Conservation (phyloP, 1,140 invertebrate species). For the Anadara kagoshimensis region DNA sequence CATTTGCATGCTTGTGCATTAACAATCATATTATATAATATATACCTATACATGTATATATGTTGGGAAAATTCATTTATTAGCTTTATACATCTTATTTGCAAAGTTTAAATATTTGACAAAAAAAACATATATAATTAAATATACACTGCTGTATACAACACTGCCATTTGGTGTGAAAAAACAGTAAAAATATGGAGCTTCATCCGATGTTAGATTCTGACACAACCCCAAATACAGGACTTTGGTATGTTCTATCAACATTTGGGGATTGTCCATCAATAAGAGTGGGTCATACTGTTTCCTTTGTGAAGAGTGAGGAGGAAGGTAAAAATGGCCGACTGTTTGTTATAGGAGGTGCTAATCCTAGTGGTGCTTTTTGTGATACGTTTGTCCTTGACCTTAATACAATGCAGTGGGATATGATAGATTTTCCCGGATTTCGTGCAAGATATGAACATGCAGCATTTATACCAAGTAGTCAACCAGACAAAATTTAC, state of each 20-base stretch:
- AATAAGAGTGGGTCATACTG: slow-evolving; percentile 72
- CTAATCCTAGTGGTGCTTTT: slow-evolving; percentile 70
- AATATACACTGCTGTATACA: no score
- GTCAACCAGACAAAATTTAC: slow-evolving; percentile 65
- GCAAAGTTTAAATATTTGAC: no score
- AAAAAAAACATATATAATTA: no score
- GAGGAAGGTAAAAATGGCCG: slow-evolving; percentile 62
- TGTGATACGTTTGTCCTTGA: slow-evolving; percentile 70
- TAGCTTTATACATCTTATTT: no score
- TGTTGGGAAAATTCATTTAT: no score
- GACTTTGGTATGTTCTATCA: slow-evolving; percentile 71
- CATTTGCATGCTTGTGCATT: no score
- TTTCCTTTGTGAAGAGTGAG: slow-evolving; percentile 54
- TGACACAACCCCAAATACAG: slow-evolving; percentile 56
- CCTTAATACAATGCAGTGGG: slow-evolving; percentile 68
- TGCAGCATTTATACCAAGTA: slow-evolving; percentile 62
- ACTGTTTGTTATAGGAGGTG: slow-evolving; percentile 72
- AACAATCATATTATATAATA: no score
- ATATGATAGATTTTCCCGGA: slow-evolving; percentile 62
- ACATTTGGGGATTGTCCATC: slow-evolving; percentile 67
- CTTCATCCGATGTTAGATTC: slow-evolving; percentile 69
- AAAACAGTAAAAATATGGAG: slow-evolving; percentile 71
- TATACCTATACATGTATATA: no score
- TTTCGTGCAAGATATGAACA: slow-evolving; percentile 71
- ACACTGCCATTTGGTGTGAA: no score